Conservation (phyloP, 2,113 vertebrate genomes). For the Ursus arctos region DNA sequence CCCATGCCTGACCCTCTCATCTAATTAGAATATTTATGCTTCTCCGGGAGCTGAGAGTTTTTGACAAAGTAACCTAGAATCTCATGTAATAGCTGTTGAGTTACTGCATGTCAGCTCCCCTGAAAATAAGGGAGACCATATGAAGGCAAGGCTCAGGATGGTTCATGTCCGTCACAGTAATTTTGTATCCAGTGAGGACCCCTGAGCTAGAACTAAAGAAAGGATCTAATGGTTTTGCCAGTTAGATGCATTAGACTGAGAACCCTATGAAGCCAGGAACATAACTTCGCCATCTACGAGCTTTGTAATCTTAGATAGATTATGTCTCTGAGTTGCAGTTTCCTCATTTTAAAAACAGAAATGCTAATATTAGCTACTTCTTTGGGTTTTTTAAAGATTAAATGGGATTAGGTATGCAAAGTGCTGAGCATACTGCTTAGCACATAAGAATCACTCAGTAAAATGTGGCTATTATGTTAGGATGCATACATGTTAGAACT, state of each 20-base stretch:
- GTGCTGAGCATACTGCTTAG: background rate
- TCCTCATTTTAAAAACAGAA: background rate
- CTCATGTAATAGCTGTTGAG: background rate
- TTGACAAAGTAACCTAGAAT: background rate
- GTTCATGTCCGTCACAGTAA: background rate
- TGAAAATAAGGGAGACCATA: background rate
- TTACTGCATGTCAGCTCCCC: background rate
- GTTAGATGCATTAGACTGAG: background rate
- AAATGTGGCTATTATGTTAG: background rate
- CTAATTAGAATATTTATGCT: background rate
- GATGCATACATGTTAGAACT: background rate
- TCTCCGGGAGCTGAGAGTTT: background rate
- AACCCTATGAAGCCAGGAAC: background rate
- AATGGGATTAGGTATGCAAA: constrained; percentile 25
- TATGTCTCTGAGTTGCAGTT: background rate
- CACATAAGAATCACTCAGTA: background rate
- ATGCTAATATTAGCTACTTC: background rate
- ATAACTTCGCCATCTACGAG: background rate
- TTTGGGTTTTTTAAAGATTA: constrained; percentile 30
- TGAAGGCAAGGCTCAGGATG: background rate
- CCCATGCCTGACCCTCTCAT: background rate
- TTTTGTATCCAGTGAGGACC: background rate
- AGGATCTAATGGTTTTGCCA: background rate
- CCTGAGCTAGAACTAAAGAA: background rate
- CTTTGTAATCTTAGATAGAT: background rate